Base-by-base conservation (phyloP, 1,140 invertebrate genomes). In the Neoseiulus cucumeris region DNA sequence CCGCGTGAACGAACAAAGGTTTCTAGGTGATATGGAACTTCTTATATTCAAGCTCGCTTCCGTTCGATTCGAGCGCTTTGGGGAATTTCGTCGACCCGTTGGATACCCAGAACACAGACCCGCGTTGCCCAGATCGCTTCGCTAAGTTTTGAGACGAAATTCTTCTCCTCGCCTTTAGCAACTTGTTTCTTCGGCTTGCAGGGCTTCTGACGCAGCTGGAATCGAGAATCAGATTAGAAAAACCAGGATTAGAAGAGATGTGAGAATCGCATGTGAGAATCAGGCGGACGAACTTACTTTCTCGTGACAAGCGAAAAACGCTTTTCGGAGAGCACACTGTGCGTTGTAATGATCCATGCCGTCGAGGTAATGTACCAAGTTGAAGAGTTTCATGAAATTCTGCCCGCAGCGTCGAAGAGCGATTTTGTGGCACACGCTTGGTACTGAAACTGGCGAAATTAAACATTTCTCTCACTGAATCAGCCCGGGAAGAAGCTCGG, bases 311-410 rank as follows among this genome's bases (percentile, higher is more conserved):
- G 51, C 51, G 22, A 59, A 59, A 25, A 59, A 59, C 51, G 51
- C 51, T 33, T 59, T 59, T 6, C 51, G 51, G 22, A 59, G 51
- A 33, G 51, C 51, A 9, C 51, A 59, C 9, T 59, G 51, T 2
- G 51, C 51, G 22, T 59, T 59, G 51, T 59, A 59, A 33, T 59
- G 51, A 25, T 59, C 51, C 51, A 59, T 59, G 22, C 51, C 51
- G 33, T 59, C 51, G 17, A 59, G 51, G 51, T 59, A 59, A 33
- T 59, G 25, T 17, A 59, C 51, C 17, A 59, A 20, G 22, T 25
- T 59, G 51, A 59, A 17, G 33, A 59, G 25, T 25, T 59, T 59
- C 51, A 59, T 59, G 51, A 59, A 59, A 20, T 59, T 59, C 22
- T 59, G 51, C 4, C 51, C 51, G 51, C 51, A 59, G 14, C 51